Base-by-base conservation (phyloP, 1,140 invertebrate species). In the Camponotus vicinus region DNA sequence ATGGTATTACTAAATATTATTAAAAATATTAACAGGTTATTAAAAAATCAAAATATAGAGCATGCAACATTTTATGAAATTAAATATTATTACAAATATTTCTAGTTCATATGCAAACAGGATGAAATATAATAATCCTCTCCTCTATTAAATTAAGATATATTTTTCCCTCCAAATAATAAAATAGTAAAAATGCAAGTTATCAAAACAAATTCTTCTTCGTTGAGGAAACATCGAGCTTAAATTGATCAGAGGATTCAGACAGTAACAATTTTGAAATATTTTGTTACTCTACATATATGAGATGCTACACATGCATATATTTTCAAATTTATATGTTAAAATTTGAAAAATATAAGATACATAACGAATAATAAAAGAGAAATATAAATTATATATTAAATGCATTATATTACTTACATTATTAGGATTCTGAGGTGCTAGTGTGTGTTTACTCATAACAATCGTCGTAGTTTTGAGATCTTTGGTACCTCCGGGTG, bases 391-490 rank as follows among this genome's bases (percentile, higher is more conserved):
- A 52, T 52, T 18, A 52, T 52, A 52, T 18, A 52, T 52, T 52
- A 52, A 27, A 52, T 18, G 15, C 49, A 52, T 52, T 73, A 13
- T 32, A 66, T 34, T 92, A 96, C 96, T 96, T 94, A 96, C 96
- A 90, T 96, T 95, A 78, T 78, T 83, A 80, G 95, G 95, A 90
- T 95, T 95, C 91, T 96, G 96, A 73, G 96, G 96, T 83, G 96
- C 96, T 79, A 98, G 95, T 52, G 98, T 98, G 93, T 98, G 98
- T 95, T 98, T 98, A 94, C 97, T 98, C 98, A 98, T 98, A 27
- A 98, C 98, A 90, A 98, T 97, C n/a, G 98, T 98, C 61, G 98
- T 98, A 55, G 98, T 98, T 96, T 98, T 98, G 90, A 97, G 96
- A 88, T 98, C 96, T 92, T 97, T 97, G 88, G 97, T 97, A 86